phyloP scores from a whole-genome alignment of 1,140 invertebrate species.

The Arion vulgaris region DNA sequence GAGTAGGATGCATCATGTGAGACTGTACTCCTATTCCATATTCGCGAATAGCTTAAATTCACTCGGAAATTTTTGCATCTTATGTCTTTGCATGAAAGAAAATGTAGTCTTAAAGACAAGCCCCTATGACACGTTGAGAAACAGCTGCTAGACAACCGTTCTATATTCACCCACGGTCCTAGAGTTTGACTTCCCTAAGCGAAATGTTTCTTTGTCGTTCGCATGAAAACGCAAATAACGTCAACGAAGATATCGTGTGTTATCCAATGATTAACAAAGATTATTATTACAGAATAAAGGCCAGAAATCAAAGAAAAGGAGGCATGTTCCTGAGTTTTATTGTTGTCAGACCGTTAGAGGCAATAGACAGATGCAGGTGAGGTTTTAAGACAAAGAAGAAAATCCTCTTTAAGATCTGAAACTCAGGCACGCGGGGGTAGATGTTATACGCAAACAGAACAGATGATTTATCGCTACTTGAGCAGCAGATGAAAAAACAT shows the following conservation, averaged over 20 bases:
- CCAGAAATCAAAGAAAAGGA: constrained; percentile 35
- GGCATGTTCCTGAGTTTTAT: constrained; percentile 31
- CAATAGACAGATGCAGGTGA: constrained; percentile 34
- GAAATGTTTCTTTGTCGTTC: constrained; percentile 35
- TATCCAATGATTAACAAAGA: constrained; percentile 37
- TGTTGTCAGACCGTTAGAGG: constrained; percentile 36
- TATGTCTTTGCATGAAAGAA: constrained; percentile 14
- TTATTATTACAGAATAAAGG: constrained; percentile 37
- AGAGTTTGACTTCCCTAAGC: constrained; percentile 11
- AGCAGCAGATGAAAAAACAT: constrained; percentile 38
- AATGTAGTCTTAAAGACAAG: constrained; percentile 29
- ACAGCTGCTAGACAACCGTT: constrained; percentile 34
- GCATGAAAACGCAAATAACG: constrained; percentile 38
- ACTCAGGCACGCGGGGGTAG: constrained; percentile 26
- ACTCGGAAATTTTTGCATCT: constrained; percentile 14
- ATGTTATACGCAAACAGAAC: constrained; percentile 38
- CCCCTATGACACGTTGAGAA: constrained; percentile 37
- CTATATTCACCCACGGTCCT: constrained; percentile 4
- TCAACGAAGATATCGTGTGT: constrained; percentile 35
- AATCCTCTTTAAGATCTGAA: constrained; percentile 33
- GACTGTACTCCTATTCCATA: constrained; percentile 1
- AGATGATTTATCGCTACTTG: constrained; percentile 41
- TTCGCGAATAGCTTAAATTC: background rate
- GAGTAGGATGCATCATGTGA: background rate
- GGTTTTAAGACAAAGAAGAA: constrained; percentile 28